Evolutionary conservation across 2,113 vertebrate species (phyloP).

Genomic region (Chlorodrepanis virens): DNA sequence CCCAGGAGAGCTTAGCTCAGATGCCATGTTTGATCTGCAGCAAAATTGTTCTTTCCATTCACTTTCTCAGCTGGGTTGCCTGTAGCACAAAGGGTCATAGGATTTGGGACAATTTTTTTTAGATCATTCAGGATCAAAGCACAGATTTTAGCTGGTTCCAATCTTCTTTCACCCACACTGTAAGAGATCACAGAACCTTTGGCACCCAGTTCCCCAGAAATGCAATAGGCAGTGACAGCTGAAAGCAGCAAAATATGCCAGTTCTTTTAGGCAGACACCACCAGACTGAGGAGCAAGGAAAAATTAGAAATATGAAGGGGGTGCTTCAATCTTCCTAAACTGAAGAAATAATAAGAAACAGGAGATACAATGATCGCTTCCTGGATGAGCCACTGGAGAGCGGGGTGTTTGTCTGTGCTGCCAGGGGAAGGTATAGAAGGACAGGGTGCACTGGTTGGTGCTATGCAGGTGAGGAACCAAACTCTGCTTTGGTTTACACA

Average conservation of each 20-base stretch:
- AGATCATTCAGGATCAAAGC: not conserved
- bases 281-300: not conserved
- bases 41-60: constrained; percentile 21
- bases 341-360: not conserved
- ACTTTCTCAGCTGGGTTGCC: not conserved
- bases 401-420: not conserved
- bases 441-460: rapidly evolving
- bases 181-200: not conserved
- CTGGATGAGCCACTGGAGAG: not conserved
- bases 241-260: not conserved
- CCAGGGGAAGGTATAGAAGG: not conserved
- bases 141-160: not conserved
- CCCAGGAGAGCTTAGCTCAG: not conserved
- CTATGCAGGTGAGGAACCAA: not conserved
- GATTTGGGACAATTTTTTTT: not conserved
- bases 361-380: not conserved
- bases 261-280: not conserved
- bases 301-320: not conserved
- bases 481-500: not conserved
- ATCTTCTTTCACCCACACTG: not conserved
- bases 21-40: not conserved
- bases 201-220: not conserved
- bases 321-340: not conserved
- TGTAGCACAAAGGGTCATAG: not conserved
- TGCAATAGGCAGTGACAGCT: not conserved